Base-by-base conservation (phyloP, 1,140 invertebrate genomes). In the Lordiphosa clarofinis region DNA sequence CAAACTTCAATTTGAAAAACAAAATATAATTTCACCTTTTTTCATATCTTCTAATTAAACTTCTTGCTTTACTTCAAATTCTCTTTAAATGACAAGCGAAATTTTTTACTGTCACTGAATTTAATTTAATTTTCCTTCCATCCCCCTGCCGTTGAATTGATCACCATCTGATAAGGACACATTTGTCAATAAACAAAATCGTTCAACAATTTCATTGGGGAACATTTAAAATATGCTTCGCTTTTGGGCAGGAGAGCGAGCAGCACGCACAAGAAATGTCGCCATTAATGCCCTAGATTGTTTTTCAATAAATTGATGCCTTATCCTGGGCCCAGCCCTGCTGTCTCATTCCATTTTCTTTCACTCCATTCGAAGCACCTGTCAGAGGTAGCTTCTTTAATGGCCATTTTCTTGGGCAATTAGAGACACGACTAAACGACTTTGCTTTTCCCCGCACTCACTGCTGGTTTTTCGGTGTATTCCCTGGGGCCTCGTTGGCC, bases 401-500 rank as follows among this genome's bases (percentile, higher is more conserved):
- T 69, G 58, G 49, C 10, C 49, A 42, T 47, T 67, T 67, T 57
- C 42, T 56, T 59, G 50, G 76, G 66, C 76, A 79, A 79, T 79
- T 79, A 82, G 61, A 75, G 63, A 53, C 63, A 67, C 55, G 47
- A 46, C 63, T 44, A 50, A 67, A 67, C 64, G 64, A 67, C 55
- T 47, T 67, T 49, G 36, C 42, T 38, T 15, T 31, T 21, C 33
- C 13, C 8, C 33, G 13, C 15, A 33, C 12, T 9, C 7, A 6
- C 33, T 19, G 11, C 48, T 40, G 36, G 5, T 24, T 65, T 21
- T 38, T 56, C 39, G 38, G 31, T 11, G 31, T 55, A 56, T 35
- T 79, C 75, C 75, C 76, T 59, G 47, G 66, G 71, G 75, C 72
- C 71, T 79, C 75, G 71, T 79, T 82, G 57, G 57, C n/a, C 50